phyloP scores from a whole-genome alignment of 2,113 vertebrate genomes.

The Antechinus stuartii region DNA sequence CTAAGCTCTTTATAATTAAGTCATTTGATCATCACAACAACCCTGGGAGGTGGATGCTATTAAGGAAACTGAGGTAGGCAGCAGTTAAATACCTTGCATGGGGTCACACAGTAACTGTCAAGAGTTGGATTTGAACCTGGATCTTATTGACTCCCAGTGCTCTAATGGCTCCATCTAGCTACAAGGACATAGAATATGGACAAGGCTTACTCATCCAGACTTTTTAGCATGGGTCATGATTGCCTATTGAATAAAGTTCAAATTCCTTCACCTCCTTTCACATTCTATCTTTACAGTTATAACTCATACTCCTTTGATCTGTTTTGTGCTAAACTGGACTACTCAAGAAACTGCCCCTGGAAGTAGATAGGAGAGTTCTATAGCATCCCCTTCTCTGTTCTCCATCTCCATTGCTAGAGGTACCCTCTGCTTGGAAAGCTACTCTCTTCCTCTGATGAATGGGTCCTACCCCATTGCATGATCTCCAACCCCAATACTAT shows the following conservation, averaged over 20 bases:
- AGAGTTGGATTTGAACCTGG: background rate
- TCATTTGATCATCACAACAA: background rate
- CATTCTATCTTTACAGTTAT: background rate
- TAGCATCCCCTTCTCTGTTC: background rate
- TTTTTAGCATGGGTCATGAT: background rate
- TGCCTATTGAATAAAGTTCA: background rate
- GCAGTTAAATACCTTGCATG: background rate
- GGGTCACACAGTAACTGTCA: no score
- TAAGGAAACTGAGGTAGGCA: background rate
- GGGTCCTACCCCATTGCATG: background rate
- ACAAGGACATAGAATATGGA: background rate
- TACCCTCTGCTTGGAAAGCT: background rate
- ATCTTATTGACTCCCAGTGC: background rate
- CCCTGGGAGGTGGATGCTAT: background rate
- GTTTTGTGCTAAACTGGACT: background rate
- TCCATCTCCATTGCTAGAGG: background rate
- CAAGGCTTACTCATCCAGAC: background rate
- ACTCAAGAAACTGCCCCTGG: background rate
- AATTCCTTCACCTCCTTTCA: background rate
- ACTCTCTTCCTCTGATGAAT: background rate
- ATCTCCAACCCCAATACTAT: background rate
- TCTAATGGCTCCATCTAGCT: background rate
- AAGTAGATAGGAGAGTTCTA: background rate
- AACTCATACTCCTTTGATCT: background rate
- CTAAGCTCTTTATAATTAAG: background rate